These are phyloP conservation scores for Aplocera efformata DNA, from an alignment of 2,888 invertebrate species.

Conservation along the genomic window DNA sequence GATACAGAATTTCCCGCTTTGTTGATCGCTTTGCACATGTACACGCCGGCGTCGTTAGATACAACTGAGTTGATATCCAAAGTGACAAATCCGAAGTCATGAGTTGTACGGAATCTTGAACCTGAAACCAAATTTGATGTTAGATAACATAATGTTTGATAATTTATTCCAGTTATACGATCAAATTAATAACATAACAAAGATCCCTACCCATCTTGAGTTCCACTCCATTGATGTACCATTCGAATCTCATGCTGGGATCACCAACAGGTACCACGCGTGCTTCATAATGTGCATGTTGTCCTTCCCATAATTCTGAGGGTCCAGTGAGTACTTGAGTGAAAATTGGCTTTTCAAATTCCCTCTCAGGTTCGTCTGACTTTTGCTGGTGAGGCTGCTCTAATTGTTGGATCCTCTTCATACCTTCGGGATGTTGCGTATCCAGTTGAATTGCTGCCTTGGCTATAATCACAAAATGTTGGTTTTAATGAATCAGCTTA, in stretches of 20 bases:
- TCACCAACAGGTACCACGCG: conserved; percentile 97
- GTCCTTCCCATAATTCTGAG: conserved; percentile 94
- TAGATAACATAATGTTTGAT: not conserved
- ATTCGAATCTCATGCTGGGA: conserved; percentile 94
- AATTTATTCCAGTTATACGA: not conserved
- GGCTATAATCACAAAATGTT: conserved; percentile 62
- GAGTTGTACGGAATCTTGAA: conserved; percentile 93
- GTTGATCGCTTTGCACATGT: conserved; percentile 96
- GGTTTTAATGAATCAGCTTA: not conserved
- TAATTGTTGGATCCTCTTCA: conserved; percentile 92
- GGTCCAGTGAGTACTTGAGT: conserved; percentile 93
- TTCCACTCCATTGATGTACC: conserved; percentile 97
- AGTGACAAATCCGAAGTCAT: conserved; percentile 97
- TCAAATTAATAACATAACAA: not conserved
- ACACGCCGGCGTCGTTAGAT: conserved; percentile 93
- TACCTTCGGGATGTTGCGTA: conserved; percentile 95
- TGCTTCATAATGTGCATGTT: conserved; percentile 94
- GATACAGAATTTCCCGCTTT: conserved; percentile 96
- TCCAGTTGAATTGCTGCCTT: conserved; percentile 93
- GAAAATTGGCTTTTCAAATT: conserved; percentile 95
- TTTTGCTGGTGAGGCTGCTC: conserved; percentile 87
- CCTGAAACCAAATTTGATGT: conserved; percentile 57
- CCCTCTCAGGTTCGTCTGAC: conserved; percentile 87
- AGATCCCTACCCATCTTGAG: conserved; percentile 88
- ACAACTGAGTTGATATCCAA: conserved; percentile 94